Conservation (phyloP, 2,888 invertebrate genomes). For the Philereme transversata region DNA sequence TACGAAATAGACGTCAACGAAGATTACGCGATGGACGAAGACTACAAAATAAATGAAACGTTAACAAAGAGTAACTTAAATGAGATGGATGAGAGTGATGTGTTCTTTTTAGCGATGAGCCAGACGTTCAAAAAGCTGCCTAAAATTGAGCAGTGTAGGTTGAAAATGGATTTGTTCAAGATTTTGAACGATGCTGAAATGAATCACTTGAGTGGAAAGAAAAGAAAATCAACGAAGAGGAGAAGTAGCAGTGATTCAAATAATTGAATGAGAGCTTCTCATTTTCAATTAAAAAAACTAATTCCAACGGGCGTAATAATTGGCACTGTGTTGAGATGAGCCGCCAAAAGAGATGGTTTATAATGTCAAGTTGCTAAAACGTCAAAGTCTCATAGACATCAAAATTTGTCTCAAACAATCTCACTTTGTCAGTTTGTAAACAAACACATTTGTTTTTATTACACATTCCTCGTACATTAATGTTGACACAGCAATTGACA, state of each 20-base stretch:
- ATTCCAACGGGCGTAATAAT: too few species aligned
- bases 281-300: too few species aligned
- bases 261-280: too few species aligned
- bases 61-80: slow-evolving; percentile 6
- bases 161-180: slow-evolving; percentile 27
- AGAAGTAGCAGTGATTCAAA: slow-evolving; percentile 3
- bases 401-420: too few species aligned
- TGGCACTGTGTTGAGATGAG: too few species aligned
- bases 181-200: slow-evolving; percentile 23
- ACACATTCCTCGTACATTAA: too few species aligned
- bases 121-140: slow-evolving; percentile 25
- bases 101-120: slow-evolving; percentile 24
- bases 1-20: neutral
- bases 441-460: too few species aligned
- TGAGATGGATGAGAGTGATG: slow-evolving; percentile 20
- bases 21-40: neutral
- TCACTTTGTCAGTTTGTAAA: too few species aligned
- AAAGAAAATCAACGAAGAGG: slow-evolving; percentile 1
- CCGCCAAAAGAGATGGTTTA: too few species aligned
- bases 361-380: too few species aligned
- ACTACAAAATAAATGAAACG: neutral
- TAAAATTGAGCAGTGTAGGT: slow-evolving; percentile 20
- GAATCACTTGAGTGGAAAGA: slow-evolving; percentile 3
- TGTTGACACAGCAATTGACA: too few species aligned
- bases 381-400: too few species aligned